phyloP scores from a whole-genome alignment of 2,888 invertebrate species.

The Plutella xylostella region DNA sequence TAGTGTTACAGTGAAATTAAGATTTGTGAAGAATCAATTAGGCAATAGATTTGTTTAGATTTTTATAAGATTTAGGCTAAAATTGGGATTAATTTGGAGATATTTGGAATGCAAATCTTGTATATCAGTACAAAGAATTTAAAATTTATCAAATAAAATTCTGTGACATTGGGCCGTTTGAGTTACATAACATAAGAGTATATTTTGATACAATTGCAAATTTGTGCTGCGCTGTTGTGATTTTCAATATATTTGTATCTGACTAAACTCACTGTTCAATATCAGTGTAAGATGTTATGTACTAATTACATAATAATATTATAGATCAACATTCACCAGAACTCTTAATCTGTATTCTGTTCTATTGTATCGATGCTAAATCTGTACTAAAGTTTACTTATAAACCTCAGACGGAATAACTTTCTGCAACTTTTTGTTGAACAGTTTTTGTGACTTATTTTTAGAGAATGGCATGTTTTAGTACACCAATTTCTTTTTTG shows the following conservation, averaged over 20 bases:
- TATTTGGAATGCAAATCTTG: slow-evolving; percentile 33
- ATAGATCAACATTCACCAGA: no score
- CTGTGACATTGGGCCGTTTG: slow-evolving; percentile 35
- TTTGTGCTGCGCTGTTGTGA: slow-evolving; percentile 22
- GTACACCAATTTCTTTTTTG: slow-evolving; percentile 30
- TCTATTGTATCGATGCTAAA: no score
- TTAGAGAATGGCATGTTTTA: slow-evolving; percentile 20
- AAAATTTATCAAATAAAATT: slow-evolving; percentile 23
- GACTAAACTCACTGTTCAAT: not conserved
- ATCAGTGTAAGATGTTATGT: no score
- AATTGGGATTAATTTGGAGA: slow-evolving; percentile 27
- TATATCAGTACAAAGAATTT: slow-evolving; percentile 65
- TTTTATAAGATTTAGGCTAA: slow-evolving; percentile 45
- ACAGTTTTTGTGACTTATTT: slow-evolving; percentile 1
- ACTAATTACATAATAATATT: no score
- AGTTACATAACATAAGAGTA: slow-evolving; percentile 37
- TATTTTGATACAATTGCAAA: slow-evolving; percentile 53
- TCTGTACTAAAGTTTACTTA: no score
- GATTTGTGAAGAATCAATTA: slow-evolving; percentile 15
- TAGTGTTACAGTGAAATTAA: slow-evolving; percentile 1
- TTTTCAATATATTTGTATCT: slow-evolving; percentile 17
- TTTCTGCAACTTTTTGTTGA: no score
- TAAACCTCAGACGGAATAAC: no score
- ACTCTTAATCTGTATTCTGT: no score
- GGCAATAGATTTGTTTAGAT: slow-evolving; percentile 35